Conservation (phyloP, 2,113 vertebrate species). For the Corapipo altera region DNA sequence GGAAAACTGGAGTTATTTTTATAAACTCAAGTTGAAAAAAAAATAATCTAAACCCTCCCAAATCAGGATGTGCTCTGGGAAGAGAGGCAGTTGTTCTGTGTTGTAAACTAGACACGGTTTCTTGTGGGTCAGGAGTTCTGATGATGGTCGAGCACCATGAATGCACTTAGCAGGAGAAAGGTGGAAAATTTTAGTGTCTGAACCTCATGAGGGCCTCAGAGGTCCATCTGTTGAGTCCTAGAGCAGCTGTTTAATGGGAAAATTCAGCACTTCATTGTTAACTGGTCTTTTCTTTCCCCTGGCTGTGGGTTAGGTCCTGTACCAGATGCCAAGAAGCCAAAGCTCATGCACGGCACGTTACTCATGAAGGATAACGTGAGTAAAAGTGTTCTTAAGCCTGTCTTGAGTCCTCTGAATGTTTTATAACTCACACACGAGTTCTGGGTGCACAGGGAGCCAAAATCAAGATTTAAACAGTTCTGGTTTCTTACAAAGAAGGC, state of each 20-base stretch:
- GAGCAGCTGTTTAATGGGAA: accelerated
- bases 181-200: neutral
- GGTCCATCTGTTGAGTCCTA: accelerated
- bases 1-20: neutral
- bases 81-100: neutral
- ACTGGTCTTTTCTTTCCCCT: neutral
- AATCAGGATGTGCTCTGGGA: neutral
- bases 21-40: neutral
- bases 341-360: slow-evolving; percentile 89
- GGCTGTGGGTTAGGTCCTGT: slow-evolving; percentile 73
- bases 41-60: neutral
- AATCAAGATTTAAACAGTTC: accelerated
- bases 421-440: accelerated
- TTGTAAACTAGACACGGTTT: accelerated
- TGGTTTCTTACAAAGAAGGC: accelerated
- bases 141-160: accelerated
- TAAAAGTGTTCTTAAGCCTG: neutral
- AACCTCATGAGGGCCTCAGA: neutral
- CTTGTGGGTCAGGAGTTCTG: accelerated
- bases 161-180: neutral
- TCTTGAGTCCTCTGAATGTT: too few species aligned
- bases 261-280: accelerated
- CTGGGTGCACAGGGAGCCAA: neutral
- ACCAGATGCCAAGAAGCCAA: slow-evolving; percentile 87
- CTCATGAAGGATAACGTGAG: slow-evolving; percentile 97